These are phyloP conservation scores for Fregata magnificens DNA, from an alignment of 2,113 vertebrate genomes.

Conservation along the genomic window DNA sequence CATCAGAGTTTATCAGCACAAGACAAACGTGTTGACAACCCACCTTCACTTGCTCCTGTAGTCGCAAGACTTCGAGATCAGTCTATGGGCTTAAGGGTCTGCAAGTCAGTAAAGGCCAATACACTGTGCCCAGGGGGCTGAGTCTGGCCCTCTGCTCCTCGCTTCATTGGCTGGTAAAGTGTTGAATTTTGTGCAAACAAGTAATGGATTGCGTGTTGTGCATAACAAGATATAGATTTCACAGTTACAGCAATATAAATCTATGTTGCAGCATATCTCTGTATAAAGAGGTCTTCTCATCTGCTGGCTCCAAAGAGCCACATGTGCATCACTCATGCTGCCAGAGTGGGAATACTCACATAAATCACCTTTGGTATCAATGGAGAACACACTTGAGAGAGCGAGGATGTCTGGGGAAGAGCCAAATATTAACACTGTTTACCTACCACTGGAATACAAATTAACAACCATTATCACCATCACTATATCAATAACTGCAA, in stretches of 20 bases:
- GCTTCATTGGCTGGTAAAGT: neutral
- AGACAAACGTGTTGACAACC: neutral
- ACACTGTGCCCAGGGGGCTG: fast-evolving
- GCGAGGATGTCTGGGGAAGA: neutral
- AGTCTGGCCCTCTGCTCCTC: neutral
- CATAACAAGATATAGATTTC: neutral
- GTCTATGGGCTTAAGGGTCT: neutral
- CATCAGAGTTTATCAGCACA: neutral
- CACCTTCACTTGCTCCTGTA: neutral
- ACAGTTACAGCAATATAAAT: neutral
- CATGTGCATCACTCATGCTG: neutral
- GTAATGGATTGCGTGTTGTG: neutral
- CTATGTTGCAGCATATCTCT: neutral
- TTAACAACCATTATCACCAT: neutral
- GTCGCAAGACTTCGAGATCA: neutral
- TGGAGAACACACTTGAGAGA: neutral
- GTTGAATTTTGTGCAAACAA: neutral
- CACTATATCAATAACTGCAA: fast-evolving
- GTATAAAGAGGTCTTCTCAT: neutral
- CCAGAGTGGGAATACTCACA: neutral
- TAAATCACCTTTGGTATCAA: neutral
- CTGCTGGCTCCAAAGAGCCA: neutral
- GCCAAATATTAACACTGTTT: neutral
- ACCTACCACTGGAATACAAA: neutral
- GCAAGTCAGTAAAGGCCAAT: neutral